phyloP scores from a whole-genome alignment of 2,888 invertebrate species.

The Pyrrhia umbra region DNA sequence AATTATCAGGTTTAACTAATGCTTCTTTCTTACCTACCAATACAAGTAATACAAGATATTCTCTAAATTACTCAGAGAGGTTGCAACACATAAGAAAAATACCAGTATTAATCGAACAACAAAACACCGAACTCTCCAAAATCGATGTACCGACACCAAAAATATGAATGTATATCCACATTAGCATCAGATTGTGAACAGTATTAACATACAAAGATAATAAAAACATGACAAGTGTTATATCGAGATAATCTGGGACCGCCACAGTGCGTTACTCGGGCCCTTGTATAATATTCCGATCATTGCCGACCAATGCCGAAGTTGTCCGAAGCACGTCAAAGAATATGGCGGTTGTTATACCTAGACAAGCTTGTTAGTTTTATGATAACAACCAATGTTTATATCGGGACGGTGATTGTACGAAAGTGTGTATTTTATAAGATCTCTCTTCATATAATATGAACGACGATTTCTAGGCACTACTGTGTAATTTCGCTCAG shows the following conservation, averaged over 20 bases:
- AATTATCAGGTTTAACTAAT: neutral
- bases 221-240: slow-evolving; percentile 64
- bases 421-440: slow-evolving; percentile 50
- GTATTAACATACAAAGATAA: slow-evolving; percentile 56
- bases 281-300: slow-evolving; percentile 78
- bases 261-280: slow-evolving; percentile 55
- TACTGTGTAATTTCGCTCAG: slow-evolving; percentile 31
- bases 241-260: slow-evolving; percentile 63
- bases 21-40: neutral
- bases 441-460: slow-evolving; percentile 39
- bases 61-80: neutral
- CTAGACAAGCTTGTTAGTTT: slow-evolving; percentile 69
- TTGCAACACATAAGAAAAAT: slow-evolving; percentile 27
- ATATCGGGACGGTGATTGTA: slow-evolving; percentile 52
- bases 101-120: slow-evolving; percentile 24
- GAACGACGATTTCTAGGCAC: slow-evolving; percentile 23
- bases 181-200: slow-evolving; percentile 45
- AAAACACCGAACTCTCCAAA: slow-evolving; percentile 23
- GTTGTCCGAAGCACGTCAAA: slow-evolving; percentile 62
- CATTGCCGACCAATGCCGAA: slow-evolving; percentile 65
- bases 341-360: slow-evolving; percentile 63
- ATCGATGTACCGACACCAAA: slow-evolving; percentile 16
- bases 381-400: slow-evolving; percentile 59
- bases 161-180: slow-evolving; percentile 45
- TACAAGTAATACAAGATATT: neutral